Evolutionary conservation across 2,888 invertebrate genomes (phyloP), one percentile per base, ranked within the genome.

Genomic region (Congeria kusceri): DNA sequence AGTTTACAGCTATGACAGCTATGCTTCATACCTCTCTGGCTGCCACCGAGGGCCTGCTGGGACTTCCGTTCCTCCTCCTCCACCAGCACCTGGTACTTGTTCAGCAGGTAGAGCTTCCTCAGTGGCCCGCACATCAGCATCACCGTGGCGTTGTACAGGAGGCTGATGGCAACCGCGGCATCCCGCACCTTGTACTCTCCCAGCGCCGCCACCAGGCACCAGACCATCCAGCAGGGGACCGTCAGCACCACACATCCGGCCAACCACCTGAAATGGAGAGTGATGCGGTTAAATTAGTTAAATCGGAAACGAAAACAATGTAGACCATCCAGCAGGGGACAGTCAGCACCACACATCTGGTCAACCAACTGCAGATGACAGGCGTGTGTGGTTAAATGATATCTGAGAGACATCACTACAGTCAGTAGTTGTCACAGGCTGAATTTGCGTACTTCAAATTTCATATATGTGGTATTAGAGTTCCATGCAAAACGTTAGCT

Each of bases 91-190:
- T 90, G 87, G 80, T 90, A 90, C 59, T 87, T 87, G 67, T 87
- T 87, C 15, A 92, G 85, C 27, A 92, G 86, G 67, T 91, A 92
- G 27, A 94, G 89, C 80, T 94, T 94, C 18, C 94, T 86, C 27
- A 93, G 81, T 66, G 93, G 94, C 2, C 94, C 90, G 73, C 92
- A 89, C 23, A 93, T 75, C 72, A 94, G 84, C 80, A 94, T 91
- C 15, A 93, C 85, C 0, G 92, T 90, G 69, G 94, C 94, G 73
- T 92, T 93, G 56, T 93, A 85, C 29, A 94, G 84, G 69, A 94
- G 92, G 18, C 93, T 93, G 20, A 94, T 87, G 15, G 92, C 92
- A 15, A 94, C 92, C 2, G 93, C 92, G 3, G 91, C 89, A 77
- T 93, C 93, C n/a, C 93, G 82, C 84, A 89, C 87, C 53, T 89